Conservation (phyloP, 2,113 vertebrate genomes). For the Mormoops blainvillei region DNA sequence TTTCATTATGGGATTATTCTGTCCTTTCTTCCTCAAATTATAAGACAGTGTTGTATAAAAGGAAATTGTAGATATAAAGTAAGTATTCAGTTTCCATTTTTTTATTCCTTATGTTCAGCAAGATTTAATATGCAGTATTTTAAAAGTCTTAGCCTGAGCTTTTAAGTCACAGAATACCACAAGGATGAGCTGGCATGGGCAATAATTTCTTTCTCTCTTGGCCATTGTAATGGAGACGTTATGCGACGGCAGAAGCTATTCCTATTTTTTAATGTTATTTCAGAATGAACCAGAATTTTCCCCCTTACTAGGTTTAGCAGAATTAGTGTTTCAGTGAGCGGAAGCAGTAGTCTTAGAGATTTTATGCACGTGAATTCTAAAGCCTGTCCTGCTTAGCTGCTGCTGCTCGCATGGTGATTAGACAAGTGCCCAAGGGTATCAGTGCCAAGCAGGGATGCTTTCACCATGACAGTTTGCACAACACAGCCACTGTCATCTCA, state of each 20-base stretch:
- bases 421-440: conserved; percentile 72
- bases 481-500: conserved; percentile 71
- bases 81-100: conserved; percentile 55
- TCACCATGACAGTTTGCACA: conserved; percentile 69
- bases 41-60: conserved; percentile 43
- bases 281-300: conserved; percentile 20
- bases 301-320: neutral
- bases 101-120: conserved; percentile 52
- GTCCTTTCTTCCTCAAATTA: conserved; percentile 40
- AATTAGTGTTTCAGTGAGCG: neutral
- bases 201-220: conserved; percentile 60
- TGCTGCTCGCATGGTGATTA: conserved; percentile 55
- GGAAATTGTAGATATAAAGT: conserved; percentile 48
- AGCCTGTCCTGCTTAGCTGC: conserved; percentile 48
- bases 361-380: conserved; percentile 45
- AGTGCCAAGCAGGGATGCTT: conserved; percentile 62
- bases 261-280: conserved; percentile 35
- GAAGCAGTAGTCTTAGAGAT: conserved; percentile 8
- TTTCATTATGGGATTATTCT: conserved; percentile 54
- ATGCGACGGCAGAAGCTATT: neutral
- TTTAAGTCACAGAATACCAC: conserved; percentile 56
- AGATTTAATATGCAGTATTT: conserved; percentile 52
- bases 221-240: conserved; percentile 37
- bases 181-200: neutral
- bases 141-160: conserved; percentile 36